These are phyloP conservation scores for Scolopax bukidnonensis DNA, from an alignment of 2,797 vertebrate genomes.

Conservation along the genomic window DNA sequence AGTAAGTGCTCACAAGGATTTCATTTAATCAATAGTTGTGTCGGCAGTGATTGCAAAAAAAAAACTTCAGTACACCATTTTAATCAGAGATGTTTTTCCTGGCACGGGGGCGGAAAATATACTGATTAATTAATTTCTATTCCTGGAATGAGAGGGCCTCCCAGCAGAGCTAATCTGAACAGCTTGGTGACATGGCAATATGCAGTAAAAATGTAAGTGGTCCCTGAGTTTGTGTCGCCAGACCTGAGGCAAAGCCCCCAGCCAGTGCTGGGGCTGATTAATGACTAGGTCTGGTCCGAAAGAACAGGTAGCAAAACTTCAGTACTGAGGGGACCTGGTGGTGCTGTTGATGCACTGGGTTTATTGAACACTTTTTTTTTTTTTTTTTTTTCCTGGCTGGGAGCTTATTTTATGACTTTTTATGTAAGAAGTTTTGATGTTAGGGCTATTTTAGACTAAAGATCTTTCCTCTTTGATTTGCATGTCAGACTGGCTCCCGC, in stretches of 20 bases:
- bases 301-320: neutral
- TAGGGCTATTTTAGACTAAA: neutral
- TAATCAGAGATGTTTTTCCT: conserved; percentile 76
- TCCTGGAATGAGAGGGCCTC: conserved; percentile 70
- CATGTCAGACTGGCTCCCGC: neutral
- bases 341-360: neutral
- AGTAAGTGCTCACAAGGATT: conserved; percentile 57
- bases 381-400: neutral
- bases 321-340: neutral
- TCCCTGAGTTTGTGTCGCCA: neutral
- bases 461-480: neutral
- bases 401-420: neutral
- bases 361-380: neutral
- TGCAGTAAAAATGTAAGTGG: conserved; percentile 1
- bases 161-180: conserved; percentile 59
- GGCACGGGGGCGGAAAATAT: conserved; percentile 35
- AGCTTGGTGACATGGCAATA: conserved; percentile 45
- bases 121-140: conserved; percentile 81
- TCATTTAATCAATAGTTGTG: conserved; percentile 69
- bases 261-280: neutral
- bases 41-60: conserved; percentile 61
- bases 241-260: neutral
- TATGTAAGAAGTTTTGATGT: neutral
- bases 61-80: conserved; percentile 45
- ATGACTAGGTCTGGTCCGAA: neutral